Evolutionary conservation across 2,797 vertebrate genomes (phyloP).

Genomic region (Sebastes matsubarae): DNA sequence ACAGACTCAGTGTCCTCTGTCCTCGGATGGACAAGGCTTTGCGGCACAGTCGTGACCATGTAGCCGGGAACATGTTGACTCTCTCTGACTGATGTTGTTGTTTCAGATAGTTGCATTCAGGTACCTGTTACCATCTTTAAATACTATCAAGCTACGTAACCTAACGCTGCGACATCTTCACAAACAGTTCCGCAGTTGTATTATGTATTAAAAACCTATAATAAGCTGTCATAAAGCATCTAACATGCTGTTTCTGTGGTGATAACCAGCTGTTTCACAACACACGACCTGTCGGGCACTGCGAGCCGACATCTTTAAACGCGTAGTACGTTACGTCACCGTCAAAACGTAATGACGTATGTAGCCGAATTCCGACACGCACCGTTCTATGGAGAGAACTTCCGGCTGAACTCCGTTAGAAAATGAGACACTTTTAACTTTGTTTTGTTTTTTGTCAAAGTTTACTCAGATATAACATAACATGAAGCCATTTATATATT

Average conservation of each 20-base stretch:
- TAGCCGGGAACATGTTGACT: slow-evolving; percentile 42
- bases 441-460: rapidly evolving
- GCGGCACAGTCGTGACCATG: slow-evolving; percentile 48
- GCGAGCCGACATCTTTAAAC: slow-evolving; percentile 80
- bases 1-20: slow-evolving; percentile 74
- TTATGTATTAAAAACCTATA: neutral
- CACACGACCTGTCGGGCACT: slow-evolving; percentile 61
- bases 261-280: slow-evolving; percentile 36
- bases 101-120: neutral
- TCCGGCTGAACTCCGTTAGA: neutral
- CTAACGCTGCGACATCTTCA: neutral
- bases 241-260: neutral
- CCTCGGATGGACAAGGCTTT: slow-evolving; percentile 17
- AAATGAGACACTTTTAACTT: neutral
- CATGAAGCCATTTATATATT: neutral
- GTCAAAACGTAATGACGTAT: slow-evolving; percentile 24
- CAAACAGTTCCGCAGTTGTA: neutral
- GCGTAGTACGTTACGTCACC: slow-evolving; percentile 63
- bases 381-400: neutral
- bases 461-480: no score
- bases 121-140: slow-evolving; percentile 2
- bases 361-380: neutral
- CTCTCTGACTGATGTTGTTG: neutral
- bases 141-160: neutral
- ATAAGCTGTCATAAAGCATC: rapidly evolving